Conservation (phyloP, 2,113 vertebrate genomes). For the Bubo bubo region DNA sequence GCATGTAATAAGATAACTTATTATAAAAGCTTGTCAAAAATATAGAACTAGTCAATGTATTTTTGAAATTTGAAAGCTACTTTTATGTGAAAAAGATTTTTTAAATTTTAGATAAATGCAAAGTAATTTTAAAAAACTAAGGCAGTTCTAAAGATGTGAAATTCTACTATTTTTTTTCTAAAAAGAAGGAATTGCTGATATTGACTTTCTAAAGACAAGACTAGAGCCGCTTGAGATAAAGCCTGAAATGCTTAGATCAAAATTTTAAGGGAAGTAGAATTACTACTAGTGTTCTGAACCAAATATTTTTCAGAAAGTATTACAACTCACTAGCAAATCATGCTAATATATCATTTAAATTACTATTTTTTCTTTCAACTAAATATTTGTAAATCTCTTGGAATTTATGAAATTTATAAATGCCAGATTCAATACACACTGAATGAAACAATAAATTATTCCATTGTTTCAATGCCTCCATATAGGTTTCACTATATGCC, state of each 20-base stretch:
- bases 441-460: neutral
- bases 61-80: neutral
- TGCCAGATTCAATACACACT: neutral
- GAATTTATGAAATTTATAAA: neutral
- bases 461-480: neutral
- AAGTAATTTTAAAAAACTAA: neutral
- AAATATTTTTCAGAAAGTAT: neutral
- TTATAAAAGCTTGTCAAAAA: neutral
- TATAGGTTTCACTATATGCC: neutral
- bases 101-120: neutral
- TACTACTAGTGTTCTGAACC: neutral
- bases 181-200: neutral
- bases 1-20: neutral
- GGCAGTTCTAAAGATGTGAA: neutral
- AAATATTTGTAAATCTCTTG: neutral
- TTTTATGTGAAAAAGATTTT: neutral
- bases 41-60: neutral
- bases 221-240: neutral
- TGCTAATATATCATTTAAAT: neutral
- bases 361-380: neutral
- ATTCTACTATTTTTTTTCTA: neutral
- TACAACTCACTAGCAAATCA: neutral
- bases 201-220: neutral
- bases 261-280: neutral
- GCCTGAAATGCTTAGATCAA: neutral